These are phyloP conservation scores for Catalaphyllia jardinei DNA, from an alignment of 64 coral and sea anemone genomes.

Conservation along the genomic window DNA sequence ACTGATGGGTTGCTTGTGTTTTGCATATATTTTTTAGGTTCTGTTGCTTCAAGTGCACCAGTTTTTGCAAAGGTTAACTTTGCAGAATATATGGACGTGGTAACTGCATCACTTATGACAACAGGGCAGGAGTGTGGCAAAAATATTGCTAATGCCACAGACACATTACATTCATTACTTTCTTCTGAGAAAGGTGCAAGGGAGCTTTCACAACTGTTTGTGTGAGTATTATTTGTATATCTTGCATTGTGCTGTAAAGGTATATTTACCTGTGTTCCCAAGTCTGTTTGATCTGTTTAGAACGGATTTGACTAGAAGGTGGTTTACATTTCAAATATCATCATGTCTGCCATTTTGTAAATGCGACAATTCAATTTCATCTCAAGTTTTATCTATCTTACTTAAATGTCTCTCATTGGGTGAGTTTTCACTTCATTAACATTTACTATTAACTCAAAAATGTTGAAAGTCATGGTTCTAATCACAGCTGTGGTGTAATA, in stretches of 20 bases:
- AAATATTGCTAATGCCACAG: conserved; percentile 82
- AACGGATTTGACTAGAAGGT: too few species aligned
- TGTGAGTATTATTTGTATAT: conserved; percentile 24
- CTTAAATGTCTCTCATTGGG: too few species aligned
- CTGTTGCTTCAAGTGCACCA: conserved; percentile 96
- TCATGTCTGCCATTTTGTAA: too few species aligned
- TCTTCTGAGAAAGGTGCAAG: conserved; percentile 62
- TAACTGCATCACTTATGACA: conserved; percentile 81
- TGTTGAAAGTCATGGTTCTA: not conserved
- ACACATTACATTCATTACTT: conserved; percentile 68
- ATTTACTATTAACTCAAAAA: not conserved
- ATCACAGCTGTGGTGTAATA: not conserved
- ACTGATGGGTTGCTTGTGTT: not conserved
- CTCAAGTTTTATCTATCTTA: too few species aligned
- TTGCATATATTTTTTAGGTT: conserved; percentile 43
- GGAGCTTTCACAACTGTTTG: conserved; percentile 72
- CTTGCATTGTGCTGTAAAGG: not conserved
- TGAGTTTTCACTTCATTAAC: too few species aligned
- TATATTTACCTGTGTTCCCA: too few species aligned
- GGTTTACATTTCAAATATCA: too few species aligned
- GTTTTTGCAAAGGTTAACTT: conserved; percentile 89
- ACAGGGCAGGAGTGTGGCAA: conserved; percentile 74
- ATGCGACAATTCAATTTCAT: too few species aligned
- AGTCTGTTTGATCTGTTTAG: too few species aligned
- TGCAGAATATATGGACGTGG: conserved; percentile 91